Percentiles rank a stretch among this genome's conserved stretches.
Conservation (phyloP, 2,797 vertebrate genomes). For the Ambastaia sidthimunki region DNA sequence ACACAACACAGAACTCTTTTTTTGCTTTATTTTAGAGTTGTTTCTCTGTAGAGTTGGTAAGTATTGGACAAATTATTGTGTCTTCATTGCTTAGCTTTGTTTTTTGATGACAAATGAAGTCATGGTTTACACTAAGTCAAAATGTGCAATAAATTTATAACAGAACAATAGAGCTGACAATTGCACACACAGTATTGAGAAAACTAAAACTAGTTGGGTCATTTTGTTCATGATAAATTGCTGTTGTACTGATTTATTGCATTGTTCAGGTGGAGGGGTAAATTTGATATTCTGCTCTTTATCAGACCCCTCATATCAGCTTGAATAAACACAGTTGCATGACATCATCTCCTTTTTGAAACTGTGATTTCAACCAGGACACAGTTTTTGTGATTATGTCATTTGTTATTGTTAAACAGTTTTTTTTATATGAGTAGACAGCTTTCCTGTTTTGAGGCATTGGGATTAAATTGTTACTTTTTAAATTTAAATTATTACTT, state of each 20-base stretch:
- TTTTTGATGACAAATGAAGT: slow-evolving; percentile 8
- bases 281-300: slow-evolving; percentile 38
- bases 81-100: neutral
- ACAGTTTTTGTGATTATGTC: slow-evolving; percentile 53
- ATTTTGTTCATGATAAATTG: neutral
- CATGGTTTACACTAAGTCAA: slow-evolving; percentile 6
- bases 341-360: slow-evolving; percentile 57
- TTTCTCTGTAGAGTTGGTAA: slow-evolving; percentile 11
- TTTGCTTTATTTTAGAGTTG: neutral
- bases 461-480: neutral
- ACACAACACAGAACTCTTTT: neutral
- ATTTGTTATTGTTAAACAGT: slow-evolving; percentile 57
- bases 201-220: neutral
- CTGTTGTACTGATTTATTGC: slow-evolving; percentile 31
- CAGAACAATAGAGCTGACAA: neutral
- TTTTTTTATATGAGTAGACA: slow-evolving; percentile 14
- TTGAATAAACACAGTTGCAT: slow-evolving; percentile 54
- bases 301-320: slow-evolving; percentile 49
- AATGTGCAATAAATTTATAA: slow-evolving; percentile 11
- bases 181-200: neutral
- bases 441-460: slow-evolving; percentile 1
- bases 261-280: slow-evolving; percentile 16
- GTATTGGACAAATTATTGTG: neutral
- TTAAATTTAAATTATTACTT: neutral
- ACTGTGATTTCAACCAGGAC: slow-evolving; percentile 57